These are phyloP conservation scores for Philereme vetulata DNA, from an alignment of 2,888 invertebrate species.

Conservation along the genomic window DNA sequence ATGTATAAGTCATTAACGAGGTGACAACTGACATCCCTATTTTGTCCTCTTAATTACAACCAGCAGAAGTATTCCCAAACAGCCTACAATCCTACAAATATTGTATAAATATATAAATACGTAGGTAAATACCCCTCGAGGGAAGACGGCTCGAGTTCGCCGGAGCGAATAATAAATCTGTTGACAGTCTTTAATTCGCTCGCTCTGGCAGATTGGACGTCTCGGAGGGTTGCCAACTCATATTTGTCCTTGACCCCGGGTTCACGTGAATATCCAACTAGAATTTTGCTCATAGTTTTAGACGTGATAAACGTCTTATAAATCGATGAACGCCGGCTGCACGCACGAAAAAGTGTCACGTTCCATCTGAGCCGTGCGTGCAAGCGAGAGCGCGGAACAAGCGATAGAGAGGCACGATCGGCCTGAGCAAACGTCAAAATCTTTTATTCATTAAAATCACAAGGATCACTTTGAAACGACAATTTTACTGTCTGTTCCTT, in stretches of 20 bases:
- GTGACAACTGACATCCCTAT: constrained; percentile 30
- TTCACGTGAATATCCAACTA: no score
- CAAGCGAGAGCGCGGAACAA: no score
- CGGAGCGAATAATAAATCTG: constrained; percentile 81
- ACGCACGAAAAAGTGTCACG: no score
- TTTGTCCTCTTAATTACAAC: constrained; percentile 41
- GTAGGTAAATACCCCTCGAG: constrained; percentile 56
- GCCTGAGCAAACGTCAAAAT: no score
- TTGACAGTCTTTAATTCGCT: constrained; percentile 81
- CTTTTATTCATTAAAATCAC: no score
- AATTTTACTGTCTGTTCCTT: no score
- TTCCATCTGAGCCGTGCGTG: no score
- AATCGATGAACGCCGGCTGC: no score
- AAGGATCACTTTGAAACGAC: no score
- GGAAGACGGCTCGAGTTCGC: constrained; percentile 64
- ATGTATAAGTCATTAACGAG: constrained; percentile 32
- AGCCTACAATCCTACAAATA: constrained; percentile 40
- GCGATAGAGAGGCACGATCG: no score
- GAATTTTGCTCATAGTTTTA: no score
- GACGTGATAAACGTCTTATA: no score
- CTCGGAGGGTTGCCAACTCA: constrained; percentile 25
- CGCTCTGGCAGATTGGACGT: constrained; percentile 53
- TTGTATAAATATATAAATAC: constrained; percentile 60
- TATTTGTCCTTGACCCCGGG: constrained; percentile 20
- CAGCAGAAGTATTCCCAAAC: constrained; percentile 41